Conservation (phyloP, 2,113 vertebrate species). For the Otus sunia region DNA sequence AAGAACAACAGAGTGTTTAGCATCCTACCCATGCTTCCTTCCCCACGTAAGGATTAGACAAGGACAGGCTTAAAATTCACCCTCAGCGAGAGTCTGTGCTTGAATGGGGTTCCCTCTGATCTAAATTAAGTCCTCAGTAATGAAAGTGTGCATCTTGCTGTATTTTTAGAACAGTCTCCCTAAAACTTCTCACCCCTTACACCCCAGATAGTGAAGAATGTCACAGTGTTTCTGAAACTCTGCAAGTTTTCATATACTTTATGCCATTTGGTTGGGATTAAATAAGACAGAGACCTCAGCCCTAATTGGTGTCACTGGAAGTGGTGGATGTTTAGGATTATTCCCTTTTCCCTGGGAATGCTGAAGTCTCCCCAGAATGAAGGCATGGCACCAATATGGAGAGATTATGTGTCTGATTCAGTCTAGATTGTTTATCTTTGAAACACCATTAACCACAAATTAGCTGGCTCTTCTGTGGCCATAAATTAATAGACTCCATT, state of each 20-base stretch:
- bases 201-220: neutral
- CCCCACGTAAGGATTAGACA: neutral
- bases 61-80: neutral
- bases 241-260: neutral
- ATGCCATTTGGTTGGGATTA: neutral
- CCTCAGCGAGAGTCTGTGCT: neutral
- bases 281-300: neutral
- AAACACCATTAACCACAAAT: slow-evolving; percentile 68
- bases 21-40: neutral
- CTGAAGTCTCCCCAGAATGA: neutral
- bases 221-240: neutral
- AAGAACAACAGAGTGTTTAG: neutral
- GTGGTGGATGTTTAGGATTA: neutral
- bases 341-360: neutral
- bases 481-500: slow-evolving; percentile 72
- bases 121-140: neutral
- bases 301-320: neutral
- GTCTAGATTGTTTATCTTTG: slow-evolving; percentile 68
- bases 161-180: neutral
- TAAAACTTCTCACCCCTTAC: neutral
- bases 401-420: neutral
- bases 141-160: neutral
- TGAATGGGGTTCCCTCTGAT: neutral
- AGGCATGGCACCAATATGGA: neutral
- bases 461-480: slow-evolving; percentile 47